phyloP scores from a whole-genome alignment of 2,797 vertebrate genomes.

The Betta splendens region DNA sequence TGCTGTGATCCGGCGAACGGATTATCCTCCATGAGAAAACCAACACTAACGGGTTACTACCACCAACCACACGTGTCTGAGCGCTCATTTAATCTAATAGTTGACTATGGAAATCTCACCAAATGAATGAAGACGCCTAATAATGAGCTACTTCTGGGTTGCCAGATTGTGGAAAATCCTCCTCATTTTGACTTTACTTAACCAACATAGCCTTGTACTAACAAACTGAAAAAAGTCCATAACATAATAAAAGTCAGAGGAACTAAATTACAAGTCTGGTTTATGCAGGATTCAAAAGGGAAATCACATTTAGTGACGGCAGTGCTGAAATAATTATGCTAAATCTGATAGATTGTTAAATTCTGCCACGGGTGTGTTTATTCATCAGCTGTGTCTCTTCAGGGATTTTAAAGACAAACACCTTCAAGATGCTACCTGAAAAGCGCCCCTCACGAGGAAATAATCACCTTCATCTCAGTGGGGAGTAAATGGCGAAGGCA shows the following conservation, averaged over 20 bases:
- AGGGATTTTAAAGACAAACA: no score
- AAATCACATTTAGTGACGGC: background rate
- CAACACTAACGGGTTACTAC: no score
- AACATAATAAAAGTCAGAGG: background rate
- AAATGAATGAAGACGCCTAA: background rate
- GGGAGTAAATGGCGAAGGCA: constrained; percentile 6
- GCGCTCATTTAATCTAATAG: no score
- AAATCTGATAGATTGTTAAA: background rate
- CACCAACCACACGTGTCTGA: no score
- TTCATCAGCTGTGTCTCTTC: background rate
- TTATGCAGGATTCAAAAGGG: background rate
- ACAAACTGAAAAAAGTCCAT: no score
- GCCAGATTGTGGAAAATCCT: background rate
- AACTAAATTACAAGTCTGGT: background rate
- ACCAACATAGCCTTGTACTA: background rate
- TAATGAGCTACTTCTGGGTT: background rate
- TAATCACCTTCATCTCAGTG: constrained; percentile 19
- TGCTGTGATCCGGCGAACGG: constrained; percentile 5
- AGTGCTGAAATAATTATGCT: background rate
- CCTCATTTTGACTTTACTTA: background rate
- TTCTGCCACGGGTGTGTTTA: background rate
- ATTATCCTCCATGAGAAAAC: no score
- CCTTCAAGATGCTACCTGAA: constrained; percentile 8
- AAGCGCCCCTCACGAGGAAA: background rate
- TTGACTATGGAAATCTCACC: no score